Evolutionary conservation across 1,140 invertebrate genomes (phyloP).

Genomic region (Aphis gossypii): DNA sequence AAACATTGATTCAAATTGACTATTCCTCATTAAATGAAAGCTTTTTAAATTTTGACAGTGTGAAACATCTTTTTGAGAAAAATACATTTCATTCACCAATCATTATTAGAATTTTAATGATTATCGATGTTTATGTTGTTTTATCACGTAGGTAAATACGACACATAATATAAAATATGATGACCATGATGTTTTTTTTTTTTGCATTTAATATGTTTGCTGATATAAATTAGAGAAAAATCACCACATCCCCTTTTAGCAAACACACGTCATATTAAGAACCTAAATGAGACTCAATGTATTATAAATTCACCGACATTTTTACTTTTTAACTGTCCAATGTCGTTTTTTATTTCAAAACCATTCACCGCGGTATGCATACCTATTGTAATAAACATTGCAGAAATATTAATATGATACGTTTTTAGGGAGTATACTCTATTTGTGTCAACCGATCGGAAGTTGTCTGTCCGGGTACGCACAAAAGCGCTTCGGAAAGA

Average conservation of each 20-base stretch:
- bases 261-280: too few species aligned
- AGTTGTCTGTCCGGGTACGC: constrained; percentile 61
- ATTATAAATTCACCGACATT: background rate
- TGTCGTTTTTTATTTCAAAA: too few species aligned
- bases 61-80: background rate
- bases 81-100: too few species aligned
- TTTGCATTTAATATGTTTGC: background rate
- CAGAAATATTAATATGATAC: background rate
- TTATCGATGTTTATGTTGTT: background rate
- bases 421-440: constrained; percentile 62
- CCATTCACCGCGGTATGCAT: too few species aligned
- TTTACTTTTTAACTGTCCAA: background rate
- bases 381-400: too few species aligned
- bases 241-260: too few species aligned
- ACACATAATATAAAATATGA: background rate
- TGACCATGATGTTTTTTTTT: background rate
- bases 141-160: background rate
- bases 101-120: too few species aligned
- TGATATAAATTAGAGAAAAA: background rate
- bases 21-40: background rate
- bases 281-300: too few species aligned
- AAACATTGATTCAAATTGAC: background rate
- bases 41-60: background rate
- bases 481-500: constrained; percentile 60
- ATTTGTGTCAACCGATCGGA: constrained; percentile 61